Percentiles rank a stretch among this genome's conserved stretches.
phyloP scores from a whole-genome alignment of 2,888 invertebrate genomes.

The Athalia cordata region DNA sequence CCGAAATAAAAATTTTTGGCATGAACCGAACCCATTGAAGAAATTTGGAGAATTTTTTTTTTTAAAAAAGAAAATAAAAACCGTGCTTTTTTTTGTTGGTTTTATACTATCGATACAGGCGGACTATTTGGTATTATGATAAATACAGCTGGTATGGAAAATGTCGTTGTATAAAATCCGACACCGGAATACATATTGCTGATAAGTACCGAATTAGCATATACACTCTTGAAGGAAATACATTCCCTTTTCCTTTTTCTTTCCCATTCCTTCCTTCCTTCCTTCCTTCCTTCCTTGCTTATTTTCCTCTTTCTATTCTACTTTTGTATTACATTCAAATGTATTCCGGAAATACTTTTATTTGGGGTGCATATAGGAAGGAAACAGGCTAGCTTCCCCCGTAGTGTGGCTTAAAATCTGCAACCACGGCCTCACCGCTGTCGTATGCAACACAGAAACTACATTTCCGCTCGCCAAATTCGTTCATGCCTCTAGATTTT shows the following conservation, averaged over 20 bases:
- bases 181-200: constrained; percentile 42
- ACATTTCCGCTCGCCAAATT: no score
- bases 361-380: constrained; percentile 41
- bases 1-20: no score
- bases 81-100: constrained; percentile 47
- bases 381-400: neutral
- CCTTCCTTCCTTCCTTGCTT: constrained; percentile 30
- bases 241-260: constrained; percentile 37
- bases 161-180: constrained; percentile 36
- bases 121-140: constrained; percentile 62
- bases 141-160: constrained; percentile 31
- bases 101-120: constrained; percentile 66
- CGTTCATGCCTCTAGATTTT: no score
- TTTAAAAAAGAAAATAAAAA: no score
- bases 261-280: neutral
- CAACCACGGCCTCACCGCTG: no score
- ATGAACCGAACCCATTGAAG: no score
- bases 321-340: constrained; percentile 61
- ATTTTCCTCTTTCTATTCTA: constrained; percentile 5
- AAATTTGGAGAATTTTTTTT: no score
- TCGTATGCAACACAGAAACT: no score
- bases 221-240: constrained; percentile 53
- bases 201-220: constrained; percentile 55
- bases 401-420: no score
- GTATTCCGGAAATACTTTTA: constrained; percentile 58